Evolutionary conservation across 2,888 invertebrate genomes (phyloP), one percentile per base, ranked within the genome.

Genomic region (Sphaeridia pumilis): DNA sequence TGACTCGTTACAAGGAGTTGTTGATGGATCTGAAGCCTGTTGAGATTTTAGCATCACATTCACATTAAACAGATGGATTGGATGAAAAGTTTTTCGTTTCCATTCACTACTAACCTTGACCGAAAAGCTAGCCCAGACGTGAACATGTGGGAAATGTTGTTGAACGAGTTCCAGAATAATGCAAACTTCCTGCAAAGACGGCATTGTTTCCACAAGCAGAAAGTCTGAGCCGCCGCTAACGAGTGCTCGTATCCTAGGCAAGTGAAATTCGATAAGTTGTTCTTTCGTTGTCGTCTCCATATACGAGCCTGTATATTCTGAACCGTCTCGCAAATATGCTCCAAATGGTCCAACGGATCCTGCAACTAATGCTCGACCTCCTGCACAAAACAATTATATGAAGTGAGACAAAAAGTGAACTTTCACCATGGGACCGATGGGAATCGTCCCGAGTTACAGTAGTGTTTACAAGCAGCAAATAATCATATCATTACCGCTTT

Each of bases 281-380:
- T 82, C 74, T 27, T 74, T 72, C 3, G 81, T 70, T 1, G 84
- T 79, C 49, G 73, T 78, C 57, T 80, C 78, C 0, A 81, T 82
- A 68, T 87, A 88, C 56, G 77, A 77, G 20, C 94, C 94, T n/a
- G 81, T 82, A 70, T 94, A 95, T 70, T 95, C 95, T 0, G 93
- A 93, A 12, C 86, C 87, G 70, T 95, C 89, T 67, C 85, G 84
- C 34, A 90, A 74, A 66, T 81, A 83, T 0, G 93, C 93, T 0
- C 93, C 94, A 69, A 87, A 94, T 0, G 94, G 89, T 0, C 94
- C 94, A 56, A 93, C 82, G 0, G 92, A 87, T 0, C 89, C 94
- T 22, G 86, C 87, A 44, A 94, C 77, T 63, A 82, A 68, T 12
- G 86, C 81, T 59, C 69, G 44, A 31, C 10, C 7, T 31, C 31